Evolutionary conservation across 1,140 invertebrate genomes (phyloP).

Genomic region (Drosophila parvula): DNA sequence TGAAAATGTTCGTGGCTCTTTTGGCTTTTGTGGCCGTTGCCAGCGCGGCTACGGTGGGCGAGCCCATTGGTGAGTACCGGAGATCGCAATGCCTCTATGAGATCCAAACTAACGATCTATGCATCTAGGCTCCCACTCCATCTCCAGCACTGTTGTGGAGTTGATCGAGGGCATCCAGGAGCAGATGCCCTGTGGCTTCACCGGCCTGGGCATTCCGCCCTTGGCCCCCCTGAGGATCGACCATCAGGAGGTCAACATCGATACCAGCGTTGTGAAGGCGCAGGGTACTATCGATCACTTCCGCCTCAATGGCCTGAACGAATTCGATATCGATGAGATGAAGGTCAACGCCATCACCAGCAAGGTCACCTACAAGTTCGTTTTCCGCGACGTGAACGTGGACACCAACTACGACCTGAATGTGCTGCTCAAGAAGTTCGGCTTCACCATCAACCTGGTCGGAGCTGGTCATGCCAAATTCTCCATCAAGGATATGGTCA

Average conservation of each 20-base stretch:
- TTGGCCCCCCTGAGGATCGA: constrained; percentile 70
- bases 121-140: constrained; percentile 47
- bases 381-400: constrained; percentile 73
- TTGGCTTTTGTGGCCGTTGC: constrained; percentile 72
- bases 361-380: constrained; percentile 76
- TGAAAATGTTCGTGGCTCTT: constrained; percentile 57
- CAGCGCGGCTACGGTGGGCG: constrained; percentile 55
- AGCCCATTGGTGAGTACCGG: constrained; percentile 60
- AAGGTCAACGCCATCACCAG: constrained; percentile 75
- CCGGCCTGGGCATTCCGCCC: constrained; percentile 71
- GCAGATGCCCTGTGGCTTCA: constrained; percentile 81
- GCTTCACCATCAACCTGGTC: constrained; percentile 77
- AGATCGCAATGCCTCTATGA: too few relatives aligned
- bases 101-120: not conserved
- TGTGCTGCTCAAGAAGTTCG: constrained; percentile 68
- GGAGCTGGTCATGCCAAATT: constrained; percentile 77
- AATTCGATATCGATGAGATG: constrained; percentile 78
- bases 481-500: constrained; percentile 72
- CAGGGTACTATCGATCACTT: constrained; percentile 72
- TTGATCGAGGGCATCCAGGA: constrained; percentile 56
- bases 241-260: constrained; percentile 64
- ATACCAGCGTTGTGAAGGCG: constrained; percentile 54
- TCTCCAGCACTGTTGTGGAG: constrained; percentile 66
- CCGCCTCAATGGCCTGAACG: constrained; percentile 76
- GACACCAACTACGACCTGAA: constrained; percentile 72